Evolutionary conservation across 2,888 invertebrate genomes (phyloP), one percentile per base, ranked within the genome.

Genomic region (Agriopis marginaria): DNA sequence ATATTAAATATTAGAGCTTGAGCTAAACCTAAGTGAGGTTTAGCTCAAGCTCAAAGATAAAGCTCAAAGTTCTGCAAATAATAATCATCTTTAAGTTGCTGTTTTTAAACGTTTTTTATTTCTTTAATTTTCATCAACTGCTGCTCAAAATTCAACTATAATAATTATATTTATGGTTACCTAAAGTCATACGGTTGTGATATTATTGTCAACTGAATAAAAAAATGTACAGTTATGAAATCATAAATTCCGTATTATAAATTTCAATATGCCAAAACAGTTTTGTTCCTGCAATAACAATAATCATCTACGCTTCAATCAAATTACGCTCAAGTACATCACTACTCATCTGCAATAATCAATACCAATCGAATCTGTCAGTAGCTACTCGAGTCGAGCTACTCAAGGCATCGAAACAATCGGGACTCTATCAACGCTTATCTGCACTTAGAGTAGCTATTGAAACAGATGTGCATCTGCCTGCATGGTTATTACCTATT

Each of bases 361-460:
- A 23, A 53, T 59, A 49, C 51, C 69, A 72, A 73, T 72, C 69
- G 62, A 63, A 64, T 69, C 72, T 76, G 75, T 76, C 74, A 73
- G 74, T 66, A 14, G 32, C 60, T 66, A 75, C 72, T 75, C 65
- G 53, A 74, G 61, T 73, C 54, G 40, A 63, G 66, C 67, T 70
- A 70, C 76, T 73, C 66, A 69, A 76, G 64, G 61, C 53, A 66
- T 73, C 72, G 70, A 68, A 72, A 65, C 60, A 64, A 68, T 68
- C 62, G 65, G 45, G 55, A 58, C 75, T 47, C 64, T 63, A 66
- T 68, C 65, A 60, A 23, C 71, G 55, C 44, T 72, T 71, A 74
- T 66, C 74, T 23, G 60, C 66, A 70, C 70, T 73, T 72, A 70
- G 42, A 61, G 50, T 55, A 60, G 42, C 17, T 54, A 70, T 60